Conservation (phyloP, 2,888 invertebrate species). For the Odontomyia ornata region DNA sequence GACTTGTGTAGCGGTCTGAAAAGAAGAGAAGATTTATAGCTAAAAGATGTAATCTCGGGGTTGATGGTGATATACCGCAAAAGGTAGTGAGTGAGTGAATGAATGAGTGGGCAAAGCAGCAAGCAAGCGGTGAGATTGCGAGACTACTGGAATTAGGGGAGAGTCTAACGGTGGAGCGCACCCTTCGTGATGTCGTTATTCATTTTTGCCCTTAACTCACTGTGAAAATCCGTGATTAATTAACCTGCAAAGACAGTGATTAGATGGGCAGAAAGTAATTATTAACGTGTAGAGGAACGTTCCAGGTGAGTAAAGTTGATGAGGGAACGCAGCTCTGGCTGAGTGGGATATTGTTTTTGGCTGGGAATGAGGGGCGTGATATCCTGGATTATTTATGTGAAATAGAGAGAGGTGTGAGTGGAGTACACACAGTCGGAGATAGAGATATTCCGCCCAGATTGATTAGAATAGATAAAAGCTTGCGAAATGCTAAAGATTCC, state of each 20-base stretch:
- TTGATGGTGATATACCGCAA: conserved; percentile 37
- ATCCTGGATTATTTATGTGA: background rate
- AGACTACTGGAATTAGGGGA: background rate
- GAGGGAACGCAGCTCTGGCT: too few species aligned
- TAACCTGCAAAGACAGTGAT: conserved; percentile 45
- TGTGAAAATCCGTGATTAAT: conserved; percentile 42
- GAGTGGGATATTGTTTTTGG: background rate
- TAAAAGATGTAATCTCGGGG: conserved; percentile 24
- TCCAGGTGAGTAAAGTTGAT: too few species aligned
- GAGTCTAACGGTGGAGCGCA: background rate
- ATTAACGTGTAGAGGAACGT: conserved; percentile 20
- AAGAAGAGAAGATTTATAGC: conserved; percentile 29
- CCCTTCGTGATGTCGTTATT: conserved; percentile 39
- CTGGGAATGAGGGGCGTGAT: background rate
- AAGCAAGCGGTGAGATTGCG: too few species aligned
- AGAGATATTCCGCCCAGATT: too few species aligned
- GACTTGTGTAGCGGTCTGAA: conserved; percentile 24
- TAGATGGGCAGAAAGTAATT: conserved; percentile 44
- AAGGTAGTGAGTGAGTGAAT: conserved; percentile 9
- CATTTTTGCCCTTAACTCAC: conserved; percentile 41
- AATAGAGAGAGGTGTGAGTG: too few species aligned
- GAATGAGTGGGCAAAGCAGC: background rate
- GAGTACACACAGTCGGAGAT: too few species aligned
- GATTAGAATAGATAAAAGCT: too few species aligned
- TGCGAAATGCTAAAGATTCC: too few species aligned